Base-by-base conservation (phyloP, 1,140 invertebrate species). In the Cephus cinctus region DNA sequence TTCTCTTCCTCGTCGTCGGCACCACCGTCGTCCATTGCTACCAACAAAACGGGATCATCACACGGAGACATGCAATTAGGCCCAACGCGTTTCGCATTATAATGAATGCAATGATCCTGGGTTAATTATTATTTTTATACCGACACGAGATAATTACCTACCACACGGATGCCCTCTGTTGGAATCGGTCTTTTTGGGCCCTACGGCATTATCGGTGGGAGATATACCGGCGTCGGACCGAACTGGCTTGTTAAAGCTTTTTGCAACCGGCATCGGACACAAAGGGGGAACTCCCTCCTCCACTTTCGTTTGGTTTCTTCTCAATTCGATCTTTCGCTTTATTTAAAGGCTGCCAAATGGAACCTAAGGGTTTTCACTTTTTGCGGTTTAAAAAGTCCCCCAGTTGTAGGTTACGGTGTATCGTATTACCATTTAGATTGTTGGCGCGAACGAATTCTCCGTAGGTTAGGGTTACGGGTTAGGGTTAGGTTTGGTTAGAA, bases 361-460 rank as follows among this genome's bases (percentile, higher is more conserved):
- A n/a, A n/a, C n/a, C n/a, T n/a, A n/a, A n/a, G n/a, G n/a, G n/a
- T n/a, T n/a, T n/a, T n/a, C n/a, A n/a, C n/a, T n/a, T n/a, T n/a
- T n/a, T n/a, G n/a, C n/a, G n/a, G n/a, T n/a, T n/a, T n/a, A n/a
- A n/a, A n/a, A n/a, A n/a, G n/a, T n/a, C n/a, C n/a, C n/a, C n/a
- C n/a, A n/a, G n/a, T n/a, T n/a, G n/a, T n/a, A n/a, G n/a, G n/a
- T n/a, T n/a, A n/a, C n/a, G n/a, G n/a, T n/a, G 71, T 69, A 45
- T 63, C 50, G 64, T 54, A 76, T 76, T 75, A 75, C 65, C 74
- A 76, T 76, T 76, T 76, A 75, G 58, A 76, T 76, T 75, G 68
- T 41, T 41, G 25, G 25, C 21, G 39, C 39, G 18, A 23, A 41
- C 39, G 39, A 20, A 23, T 15, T 8, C 18, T 12, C 11, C 34